Percentiles rank a stretch among this genome's conserved stretches.
These are phyloP conservation scores for Eulemur coronatus DNA, from an alignment of 2,797 vertebrate species.

Conservation along the genomic window DNA sequence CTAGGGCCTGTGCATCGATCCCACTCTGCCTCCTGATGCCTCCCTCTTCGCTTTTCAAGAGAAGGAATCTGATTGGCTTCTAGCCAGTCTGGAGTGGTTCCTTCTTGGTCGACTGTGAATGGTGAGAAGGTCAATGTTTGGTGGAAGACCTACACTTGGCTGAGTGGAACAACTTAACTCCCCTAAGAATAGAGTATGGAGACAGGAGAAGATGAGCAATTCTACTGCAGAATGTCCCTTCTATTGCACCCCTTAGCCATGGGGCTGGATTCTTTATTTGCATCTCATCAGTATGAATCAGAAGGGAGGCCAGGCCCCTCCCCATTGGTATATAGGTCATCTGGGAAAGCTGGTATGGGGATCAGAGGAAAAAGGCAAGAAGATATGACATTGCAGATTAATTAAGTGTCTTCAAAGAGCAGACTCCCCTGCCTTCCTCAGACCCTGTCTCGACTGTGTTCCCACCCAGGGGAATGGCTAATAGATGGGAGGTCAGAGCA, in stretches of 20 bases:
- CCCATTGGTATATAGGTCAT: neutral
- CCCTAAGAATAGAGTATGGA: neutral
- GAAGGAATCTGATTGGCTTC: neutral
- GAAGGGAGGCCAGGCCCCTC: neutral
- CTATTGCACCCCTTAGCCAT: neutral
- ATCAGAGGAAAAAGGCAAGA: neutral
- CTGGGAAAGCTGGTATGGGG: neutral
- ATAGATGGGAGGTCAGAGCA: slow-evolving; percentile 18
- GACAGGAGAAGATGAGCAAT: neutral
- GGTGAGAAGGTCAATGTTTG: neutral
- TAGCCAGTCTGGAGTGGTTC: neutral
- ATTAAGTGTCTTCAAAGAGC: slow-evolving; percentile 25
- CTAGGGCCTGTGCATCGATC: neutral
- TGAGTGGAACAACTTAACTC: neutral
- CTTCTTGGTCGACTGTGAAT: neutral
- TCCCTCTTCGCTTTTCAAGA: neutral
- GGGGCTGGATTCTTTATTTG: neutral
- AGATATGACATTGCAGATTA: neutral
- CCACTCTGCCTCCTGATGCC: neutral
- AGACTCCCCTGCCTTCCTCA: neutral
- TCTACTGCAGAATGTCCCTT: neutral
- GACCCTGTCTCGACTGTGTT: neutral
- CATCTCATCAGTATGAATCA: neutral
- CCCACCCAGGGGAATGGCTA: slow-evolving; percentile 36
- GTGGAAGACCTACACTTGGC: neutral